Evolutionary conservation across 2,113 vertebrate genomes (phyloP).

Genomic region (Shinisaurus crocodilurus): DNA sequence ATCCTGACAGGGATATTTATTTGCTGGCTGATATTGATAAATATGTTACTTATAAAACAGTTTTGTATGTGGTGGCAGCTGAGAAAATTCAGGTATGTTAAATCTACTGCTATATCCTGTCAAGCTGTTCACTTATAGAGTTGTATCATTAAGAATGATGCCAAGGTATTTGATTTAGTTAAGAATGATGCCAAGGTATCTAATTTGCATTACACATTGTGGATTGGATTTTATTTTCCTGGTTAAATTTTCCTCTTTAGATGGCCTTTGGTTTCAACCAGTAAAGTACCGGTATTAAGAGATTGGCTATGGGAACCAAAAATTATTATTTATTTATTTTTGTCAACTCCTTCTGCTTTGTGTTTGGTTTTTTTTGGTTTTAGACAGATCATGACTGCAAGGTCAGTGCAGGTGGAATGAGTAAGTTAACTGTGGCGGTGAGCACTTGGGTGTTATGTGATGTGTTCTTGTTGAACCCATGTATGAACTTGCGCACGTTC

Average conservation of each 20-base stretch:
- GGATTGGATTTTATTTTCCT: background rate
- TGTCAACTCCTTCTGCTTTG: background rate
- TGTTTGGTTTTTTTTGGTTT: background rate
- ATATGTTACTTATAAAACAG: background rate
- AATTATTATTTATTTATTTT: background rate
- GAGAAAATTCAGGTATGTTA: background rate
- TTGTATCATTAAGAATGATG: background rate
- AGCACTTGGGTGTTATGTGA: background rate
- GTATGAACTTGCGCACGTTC: too few species aligned
- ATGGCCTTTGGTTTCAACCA: background rate
- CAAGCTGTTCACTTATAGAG: background rate
- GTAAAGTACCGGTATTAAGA: background rate
- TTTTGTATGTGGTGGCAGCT: background rate
- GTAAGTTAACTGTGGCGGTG: background rate
- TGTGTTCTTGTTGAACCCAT: too few species aligned
- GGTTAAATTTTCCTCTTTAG: background rate
- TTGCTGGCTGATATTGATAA: background rate
- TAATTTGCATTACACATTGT: too few species aligned
- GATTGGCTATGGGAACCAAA: background rate
- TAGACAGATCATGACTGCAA: background rate
- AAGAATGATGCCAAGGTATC: background rate
- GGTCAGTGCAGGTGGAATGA: background rate
- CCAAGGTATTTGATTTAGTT: slow-evolving; percentile 1
- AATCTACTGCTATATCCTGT: background rate
- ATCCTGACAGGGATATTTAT: background rate